Evolutionary conservation across 2,888 invertebrate genomes (phyloP).

Genomic region (Campoplex capitator): DNA sequence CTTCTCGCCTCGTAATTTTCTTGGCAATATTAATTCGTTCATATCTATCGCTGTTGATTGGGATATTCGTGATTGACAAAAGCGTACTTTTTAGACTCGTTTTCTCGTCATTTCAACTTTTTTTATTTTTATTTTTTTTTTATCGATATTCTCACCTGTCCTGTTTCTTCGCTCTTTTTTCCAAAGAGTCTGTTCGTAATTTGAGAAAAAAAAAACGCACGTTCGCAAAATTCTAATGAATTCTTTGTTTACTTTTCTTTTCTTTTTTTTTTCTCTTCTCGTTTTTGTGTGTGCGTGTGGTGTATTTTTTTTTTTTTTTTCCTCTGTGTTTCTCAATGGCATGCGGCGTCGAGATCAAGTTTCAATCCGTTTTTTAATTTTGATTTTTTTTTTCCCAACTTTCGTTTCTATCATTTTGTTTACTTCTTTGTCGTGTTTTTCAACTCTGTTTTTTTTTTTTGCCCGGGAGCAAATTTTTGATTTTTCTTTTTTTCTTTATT

Average conservation of each 20-base stretch:
- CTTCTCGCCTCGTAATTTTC: no score
- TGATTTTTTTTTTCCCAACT: not conserved
- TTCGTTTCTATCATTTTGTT: not conserved
- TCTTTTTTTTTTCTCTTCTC: not conserved
- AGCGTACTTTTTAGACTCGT: not conserved
- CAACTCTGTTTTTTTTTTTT: not conserved
- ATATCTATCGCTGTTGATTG: conserved; percentile 1
- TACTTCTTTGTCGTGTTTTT: not conserved
- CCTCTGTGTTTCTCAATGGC: not conserved
- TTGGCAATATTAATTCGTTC: not conserved
- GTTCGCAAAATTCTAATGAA: conserved; percentile 35
- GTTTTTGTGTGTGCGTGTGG: not conserved
- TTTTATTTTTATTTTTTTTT: not conserved
- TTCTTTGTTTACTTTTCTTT: conserved; percentile 44
- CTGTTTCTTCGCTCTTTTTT: conserved; percentile 41
- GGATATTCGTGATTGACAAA: conserved; percentile 62
- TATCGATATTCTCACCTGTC: conserved; percentile 39
- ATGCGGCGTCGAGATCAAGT: not conserved
- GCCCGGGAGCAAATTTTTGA: conserved; percentile 1
- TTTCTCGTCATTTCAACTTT: conserved; percentile 49
- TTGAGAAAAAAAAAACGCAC: conserved; percentile 42
- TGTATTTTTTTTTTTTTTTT: conserved; percentile 19
- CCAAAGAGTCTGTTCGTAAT: conserved; percentile 38
- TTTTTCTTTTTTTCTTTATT: not conserved
- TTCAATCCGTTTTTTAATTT: not conserved